Base-by-base conservation (phyloP, 2,113 vertebrate species). In the Lepus timidus region DNA sequence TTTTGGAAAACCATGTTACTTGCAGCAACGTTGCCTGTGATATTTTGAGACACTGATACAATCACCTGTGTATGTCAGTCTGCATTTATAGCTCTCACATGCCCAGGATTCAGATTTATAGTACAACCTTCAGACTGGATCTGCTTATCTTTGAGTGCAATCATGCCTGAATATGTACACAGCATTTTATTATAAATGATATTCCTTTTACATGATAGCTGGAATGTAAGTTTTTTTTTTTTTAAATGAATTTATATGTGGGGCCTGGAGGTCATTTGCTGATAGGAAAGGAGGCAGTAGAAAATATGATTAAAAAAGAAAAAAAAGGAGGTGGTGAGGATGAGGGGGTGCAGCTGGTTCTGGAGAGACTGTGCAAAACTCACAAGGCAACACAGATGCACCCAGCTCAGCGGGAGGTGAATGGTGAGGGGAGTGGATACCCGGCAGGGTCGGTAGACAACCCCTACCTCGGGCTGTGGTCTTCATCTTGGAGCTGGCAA, bases 71-170 rank as follows among this genome's bases (percentile, higher is more conserved):
- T 11, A 4, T 7, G 23, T 25, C 79, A 31, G 8, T 70, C 86
- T 33, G 1, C 23, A 1, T 73, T 65, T 93, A 87, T 1, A 64
- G 67, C 31, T 25, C 49, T 74, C 79, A 12, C 27, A 2, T 70
- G 78, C 78, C 49, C 55, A 20, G 81, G 20, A 31, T 70, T 90
- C 55, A 5, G 65, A 51, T 82, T 78, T 84, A 75, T 23, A 88
- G 49, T 9, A 23, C 91, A 93, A 79, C 76, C 96, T 94, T 93
- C 84, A 84, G 58, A 76, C 74, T n/a, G 4, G 6, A 13, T n/a
- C 91, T 64, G 76, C 71, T 96, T 71, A 94, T 94, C 84, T 91
- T 78, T 62, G 4, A 17, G 64, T 39, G 81, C 55, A 36, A 49
- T 90, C 31, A 16, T 49, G 62, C 62, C 82, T 78, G 71, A 85